Base-by-base conservation (phyloP, 2,888 invertebrate genomes). In the Ferrisia virgata region DNA sequence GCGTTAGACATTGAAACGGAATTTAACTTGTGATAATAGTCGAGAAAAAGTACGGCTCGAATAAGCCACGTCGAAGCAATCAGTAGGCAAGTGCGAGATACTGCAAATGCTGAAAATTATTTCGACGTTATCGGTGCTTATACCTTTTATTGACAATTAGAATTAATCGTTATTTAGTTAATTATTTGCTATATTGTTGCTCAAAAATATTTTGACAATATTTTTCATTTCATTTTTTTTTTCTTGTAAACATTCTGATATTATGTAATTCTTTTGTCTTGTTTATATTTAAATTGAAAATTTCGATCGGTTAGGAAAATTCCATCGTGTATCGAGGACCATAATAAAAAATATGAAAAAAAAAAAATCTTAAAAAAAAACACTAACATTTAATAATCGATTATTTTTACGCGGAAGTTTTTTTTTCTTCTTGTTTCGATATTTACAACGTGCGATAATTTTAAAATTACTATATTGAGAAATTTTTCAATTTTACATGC, bases 101-200 rank as follows among this genome's bases (percentile, higher is more conserved):
- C n/a, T n/a, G n/a, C n/a, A n/a, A n/a, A n/a, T n/a, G n/a, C n/a
- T n/a, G n/a, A n/a, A n/a, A n/a, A n/a, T n/a, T n/a, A n/a, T n/a
- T 72, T 33, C 18, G 33, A 3, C 13, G 25, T 72, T 72, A 72
- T 72, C 33, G 72, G 72, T 72, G 72, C 72, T 72, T 72, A 72
- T 72, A 72, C 72, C 72, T 72, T 64, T 64, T 64, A 64, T 64
- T 72, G 72, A 72, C 72, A 72, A 15, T 72, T 72, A 72, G 72
- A 64, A 72, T 72, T 72, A 72, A 72, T 72, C 33, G 72, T 72
- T 72, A 33, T 72, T 72, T 72, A 33, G 33, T 72, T 72, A 33
- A 33, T 72, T 72, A 72, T 33, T 72, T 5, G 72, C 72, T 72
- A 33, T 47, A 81, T 81, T 81, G 58, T 81, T 82, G 82, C 82